A percentile compares a stretch with the other conserved stretches of the same genome.
phyloP scores from a whole-genome alignment of 2,888 invertebrate genomes.

The Acleris holmiana region DNA sequence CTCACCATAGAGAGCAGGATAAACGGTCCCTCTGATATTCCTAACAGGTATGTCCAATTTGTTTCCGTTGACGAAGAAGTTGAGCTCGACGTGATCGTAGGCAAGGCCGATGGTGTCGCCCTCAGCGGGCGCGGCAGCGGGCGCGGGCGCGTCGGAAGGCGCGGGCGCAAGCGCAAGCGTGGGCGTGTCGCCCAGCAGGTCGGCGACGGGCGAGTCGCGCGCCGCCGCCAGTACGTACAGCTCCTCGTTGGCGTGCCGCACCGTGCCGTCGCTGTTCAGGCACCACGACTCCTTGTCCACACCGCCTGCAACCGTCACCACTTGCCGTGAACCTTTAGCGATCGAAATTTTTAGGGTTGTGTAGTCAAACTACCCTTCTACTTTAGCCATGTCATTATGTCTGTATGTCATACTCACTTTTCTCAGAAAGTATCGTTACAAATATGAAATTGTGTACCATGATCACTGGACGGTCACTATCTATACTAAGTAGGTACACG shows the following conservation, averaged over 20 bases:
- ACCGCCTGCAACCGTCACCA: conserved; percentile 85
- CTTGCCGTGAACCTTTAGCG: too few species aligned
- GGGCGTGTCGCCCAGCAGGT: conserved; percentile 70
- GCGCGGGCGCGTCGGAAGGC: conserved; percentile 50
- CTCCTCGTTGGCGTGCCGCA: conserved; percentile 93
- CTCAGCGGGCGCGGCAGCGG: conserved; percentile 89
- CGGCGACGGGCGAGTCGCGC: conserved; percentile 73
- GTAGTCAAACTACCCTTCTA: too few species aligned
- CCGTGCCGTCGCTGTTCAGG: conserved; percentile 93
- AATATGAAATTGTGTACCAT: too few species aligned
- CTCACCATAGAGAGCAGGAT: conserved; percentile 96
- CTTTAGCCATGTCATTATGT: too few species aligned
- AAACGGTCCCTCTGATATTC: conserved; percentile 95
- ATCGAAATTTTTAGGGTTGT: too few species aligned
- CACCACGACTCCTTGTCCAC: conserved; percentile 97
- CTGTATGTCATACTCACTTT: too few species aligned
- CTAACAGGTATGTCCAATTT: conserved; percentile 93
- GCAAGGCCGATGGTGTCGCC: conserved; percentile 97
- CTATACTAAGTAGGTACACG: too few species aligned
- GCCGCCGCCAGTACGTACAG: conserved; percentile 86
- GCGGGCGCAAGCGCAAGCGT: conserved; percentile 60
- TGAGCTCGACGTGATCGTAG: conserved; percentile 97
- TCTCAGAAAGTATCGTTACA: too few species aligned
- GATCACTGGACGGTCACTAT: too few species aligned
- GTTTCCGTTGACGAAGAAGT: conserved; percentile 97